Evolutionary conservation across 2,113 vertebrate genomes (phyloP), one percentile per base, ranked within the genome.

Genomic region (Uropsilus gracilis): DNA sequence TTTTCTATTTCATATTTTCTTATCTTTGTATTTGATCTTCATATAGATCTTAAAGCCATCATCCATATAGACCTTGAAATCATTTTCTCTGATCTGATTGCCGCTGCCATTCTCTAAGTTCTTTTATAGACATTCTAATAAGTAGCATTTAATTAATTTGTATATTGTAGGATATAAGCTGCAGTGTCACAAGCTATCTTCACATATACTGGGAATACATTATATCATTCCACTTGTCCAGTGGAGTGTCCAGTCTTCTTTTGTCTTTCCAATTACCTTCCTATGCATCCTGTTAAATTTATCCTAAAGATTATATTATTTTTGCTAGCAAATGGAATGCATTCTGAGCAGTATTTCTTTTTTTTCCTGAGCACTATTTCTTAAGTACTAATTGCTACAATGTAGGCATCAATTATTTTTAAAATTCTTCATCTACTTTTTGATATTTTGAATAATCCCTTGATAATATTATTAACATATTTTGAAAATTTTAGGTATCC

Each of bases 91-190:
- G 69, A 0, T 88, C 48, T 84, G 8, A 50, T 22, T 37, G 48
- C 30, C 11, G 75, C 32, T 20, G n/a, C n/a, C 3, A 48, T 24
- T 17, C 7, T 44, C 3, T 61, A 76, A 85, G 9, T 55, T 59
- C 30, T 90, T 78, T 46, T 57, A 3, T 91, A 78, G 82, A 28
- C 37, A 76, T 89, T 96, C 53, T 71, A 66, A 42, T 57, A 53
- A 81, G 81, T 76, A 69, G 17, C 37, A 48, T 46, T 95, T 94
- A 89, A 64, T 89, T 94, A 86, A 64, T 89, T 96, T 94, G 61
- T 16, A 81, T 84, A 46, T 75, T 66, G 66, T 44, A 81, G 37
- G 61, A 16, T 86, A 3, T 42, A 94, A 63, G 8, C 61, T 95
- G 82, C 37, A 69, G 86, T 76, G 9, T 82, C 81, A 17, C 32